Percentiles rank a stretch among this genome's conserved stretches.
Conservation (phyloP, 1,140 invertebrate genomes). For the Platyscapa corneri region DNA sequence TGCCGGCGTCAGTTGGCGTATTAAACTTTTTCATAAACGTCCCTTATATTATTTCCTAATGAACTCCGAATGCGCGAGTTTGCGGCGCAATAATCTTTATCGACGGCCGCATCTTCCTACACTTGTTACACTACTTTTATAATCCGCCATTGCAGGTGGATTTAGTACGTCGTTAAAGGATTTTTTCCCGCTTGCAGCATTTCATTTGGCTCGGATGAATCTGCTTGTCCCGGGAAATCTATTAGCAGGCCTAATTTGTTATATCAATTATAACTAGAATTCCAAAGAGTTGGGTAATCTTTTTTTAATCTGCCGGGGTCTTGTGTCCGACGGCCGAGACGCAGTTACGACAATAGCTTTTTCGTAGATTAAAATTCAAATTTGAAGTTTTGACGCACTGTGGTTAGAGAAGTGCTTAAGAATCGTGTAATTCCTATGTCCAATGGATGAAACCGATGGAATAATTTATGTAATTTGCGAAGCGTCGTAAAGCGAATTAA, state of each 20-base stretch:
- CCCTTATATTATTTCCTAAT: neutral
- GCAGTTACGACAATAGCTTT: neutral
- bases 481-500: conserved; percentile 19
- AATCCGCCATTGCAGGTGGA: neutral
- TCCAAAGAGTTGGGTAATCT: neutral
- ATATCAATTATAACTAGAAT: neutral
- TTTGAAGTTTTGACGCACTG: neutral
- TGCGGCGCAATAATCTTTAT: neutral
- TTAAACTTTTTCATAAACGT: too few relatives aligned
- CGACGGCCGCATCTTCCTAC: neutral
- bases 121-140: neutral
- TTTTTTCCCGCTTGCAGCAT: neutral
- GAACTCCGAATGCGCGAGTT: neutral
- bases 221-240: neutral
- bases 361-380: conserved; percentile 1
- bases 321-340: neutral
- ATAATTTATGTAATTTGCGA: conserved; percentile 16
- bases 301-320: neutral
- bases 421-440: conserved; percentile 10
- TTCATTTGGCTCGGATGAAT: neutral
- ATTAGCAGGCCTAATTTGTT: neutral
- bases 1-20: too few relatives aligned
- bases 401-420: conserved; percentile 9
- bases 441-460: conserved; percentile 8
- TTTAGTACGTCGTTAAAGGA: neutral